Evolutionary conservation across 1,140 invertebrate species (phyloP).

Genomic region (fruit fly (Drosophila melanogaster)): Release_6_plus_ISO1_MT NT_033777.3:23623001-23623500

Average conservation of each 20-base stretch:
- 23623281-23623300: neutral
- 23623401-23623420: constrained; percentile 10
- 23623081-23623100: constrained; percentile 56
- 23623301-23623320: neutral
- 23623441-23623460: constrained; percentile 49
- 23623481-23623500: constrained; percentile 61
- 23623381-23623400: neutral
- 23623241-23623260: neutral
- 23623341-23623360: neutral
- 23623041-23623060: neutral
- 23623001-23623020: neutral
- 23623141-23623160: constrained; percentile 25
- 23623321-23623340: no score
- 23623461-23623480: constrained; percentile 55
- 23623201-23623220: neutral
- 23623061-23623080: constrained; percentile 31
- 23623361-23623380: neutral
- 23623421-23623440: constrained; percentile 41
- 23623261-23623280: neutral
- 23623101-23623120: constrained; percentile 59
- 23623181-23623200: neutral
- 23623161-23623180: neutral
- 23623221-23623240: neutral
- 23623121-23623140: constrained; percentile 1
- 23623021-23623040: no score